Conservation (phyloP, 2,797 vertebrate species). For the Gouania willdenowi region DNA sequence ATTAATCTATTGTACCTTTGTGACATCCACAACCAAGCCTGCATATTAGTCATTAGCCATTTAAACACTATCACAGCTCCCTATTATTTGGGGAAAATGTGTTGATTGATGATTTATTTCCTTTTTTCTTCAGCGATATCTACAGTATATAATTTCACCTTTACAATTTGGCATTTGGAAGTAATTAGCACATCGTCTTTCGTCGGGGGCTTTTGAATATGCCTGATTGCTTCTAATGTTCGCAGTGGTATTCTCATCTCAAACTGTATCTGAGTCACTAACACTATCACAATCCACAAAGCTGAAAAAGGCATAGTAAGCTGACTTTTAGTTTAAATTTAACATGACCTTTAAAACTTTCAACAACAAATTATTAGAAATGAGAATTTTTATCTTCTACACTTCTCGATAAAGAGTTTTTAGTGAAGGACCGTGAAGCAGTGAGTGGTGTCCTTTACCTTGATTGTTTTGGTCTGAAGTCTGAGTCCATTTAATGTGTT, state of each 20-base stretch:
- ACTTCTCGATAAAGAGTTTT: not conserved
- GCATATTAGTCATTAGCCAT: conserved; percentile 39
- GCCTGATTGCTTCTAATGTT: conserved; percentile 51
- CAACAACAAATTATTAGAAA: not conserved
- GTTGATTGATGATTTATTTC: conserved; percentile 44
- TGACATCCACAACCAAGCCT: conserved; percentile 24
- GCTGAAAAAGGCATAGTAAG: conserved; percentile 29
- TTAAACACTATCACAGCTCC: conserved; percentile 45
- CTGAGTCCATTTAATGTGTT: conserved; percentile 97
- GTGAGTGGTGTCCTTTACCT: conserved; percentile 73
- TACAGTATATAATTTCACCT: conserved; percentile 57
- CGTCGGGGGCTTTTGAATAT: conserved; percentile 40
- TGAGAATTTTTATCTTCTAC: not conserved
- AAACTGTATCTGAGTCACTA: conserved; percentile 24
- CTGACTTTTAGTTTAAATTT: conserved; percentile 6
- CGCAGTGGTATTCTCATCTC: conserved; percentile 43
- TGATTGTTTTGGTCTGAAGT: conserved; percentile 99
- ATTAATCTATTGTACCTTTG: conserved; percentile 20
- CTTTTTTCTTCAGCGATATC: conserved; percentile 43
- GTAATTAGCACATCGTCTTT: conserved; percentile 65
- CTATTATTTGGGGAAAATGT: conserved; percentile 37
- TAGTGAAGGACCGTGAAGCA: not conserved
- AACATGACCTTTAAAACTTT: conserved; percentile 9
- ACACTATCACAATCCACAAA: conserved; percentile 18
- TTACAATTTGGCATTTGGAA: conserved; percentile 69